phyloP scores from a whole-genome alignment of 2,888 invertebrate species.

The Dasypolia templi region DNA sequence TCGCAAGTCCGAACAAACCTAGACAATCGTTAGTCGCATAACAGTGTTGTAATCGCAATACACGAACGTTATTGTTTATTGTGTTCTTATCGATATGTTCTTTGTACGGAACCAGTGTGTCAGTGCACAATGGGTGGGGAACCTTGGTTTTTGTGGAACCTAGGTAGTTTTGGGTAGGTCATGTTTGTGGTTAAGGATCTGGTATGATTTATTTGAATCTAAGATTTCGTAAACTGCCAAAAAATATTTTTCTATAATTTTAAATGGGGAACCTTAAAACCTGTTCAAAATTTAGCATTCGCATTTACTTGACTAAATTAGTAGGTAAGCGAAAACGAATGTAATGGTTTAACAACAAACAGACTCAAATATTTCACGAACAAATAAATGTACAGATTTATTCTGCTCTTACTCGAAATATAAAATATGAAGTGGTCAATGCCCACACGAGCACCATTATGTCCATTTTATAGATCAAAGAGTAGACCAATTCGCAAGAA shows the following conservation, averaged over 20 bases:
- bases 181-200: slow-evolving; percentile 33
- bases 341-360: too few relatives aligned
- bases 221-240: too few relatives aligned
- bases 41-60: slow-evolving; percentile 79
- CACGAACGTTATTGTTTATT: slow-evolving; percentile 89
- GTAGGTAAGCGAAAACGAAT: neutral
- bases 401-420: neutral
- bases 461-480: slow-evolving; percentile 52
- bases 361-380: slow-evolving; percentile 1
- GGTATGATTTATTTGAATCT: slow-evolving; percentile 11
- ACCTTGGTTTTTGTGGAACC: slow-evolving; percentile 83
- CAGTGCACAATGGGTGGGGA: slow-evolving; percentile 79
- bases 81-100: slow-evolving; percentile 89
- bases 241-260: neutral
- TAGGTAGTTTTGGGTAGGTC: slow-evolving; percentile 57
- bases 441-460: slow-evolving; percentile 7
- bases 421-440: slow-evolving; percentile 23
- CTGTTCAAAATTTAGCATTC: too few relatives aligned
- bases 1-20: slow-evolving; percentile 69
- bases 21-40: slow-evolving; percentile 79
- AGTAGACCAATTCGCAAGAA: slow-evolving; percentile 50
- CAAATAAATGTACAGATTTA: slow-evolving; percentile 9
- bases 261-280: neutral
- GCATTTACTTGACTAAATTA: neutral
- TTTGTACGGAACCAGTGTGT: slow-evolving; percentile 77